Evolutionary conservation across 2,888 invertebrate species (phyloP), one percentile per base, ranked within the genome.

Genomic region (Dioctria linearis): DNA sequence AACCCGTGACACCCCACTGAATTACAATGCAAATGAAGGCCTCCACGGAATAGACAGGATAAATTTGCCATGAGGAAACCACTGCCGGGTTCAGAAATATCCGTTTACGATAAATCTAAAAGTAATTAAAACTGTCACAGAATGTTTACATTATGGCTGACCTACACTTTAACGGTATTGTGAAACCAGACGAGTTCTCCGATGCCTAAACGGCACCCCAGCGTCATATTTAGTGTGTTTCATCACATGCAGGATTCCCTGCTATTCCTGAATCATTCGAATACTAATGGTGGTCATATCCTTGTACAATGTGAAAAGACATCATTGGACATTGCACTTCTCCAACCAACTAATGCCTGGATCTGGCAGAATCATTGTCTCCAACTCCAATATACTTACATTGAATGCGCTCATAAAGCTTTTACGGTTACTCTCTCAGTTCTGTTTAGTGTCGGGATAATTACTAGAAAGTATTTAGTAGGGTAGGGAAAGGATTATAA

Each of bases 101-200:
- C 71, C 79, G 79, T 80, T 80, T 67, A 61, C 76, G 80, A 80
- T 80, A 80, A 80, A 80, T 80, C 80, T 78, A 65, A 67, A 78
- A 80, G 80, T 80, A 80, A 80, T 80, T 80, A 80, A 80, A 80
- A 80, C 80, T 80, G 80, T 78, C 80, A 80, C 76, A 78, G 66
- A 75, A 66, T 78, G 76, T 80, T 80, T 80, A 78, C 78, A 67
- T 78, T 78, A 80, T 78, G 67, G 75, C 66, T 76, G 66, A 59
- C 40, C 57, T 43, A 59, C 59, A 57, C 67, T 67, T 80, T 8
- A 46, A 66, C 59, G 6, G 73, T 13, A 73, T 63, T 40, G 75
- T 51, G 51, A 75, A 59, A 43, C 57, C 76, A 49, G 76, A 63
- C 63, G 63, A 46, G 46, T 9, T 37, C 49, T 39, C 63, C 49